Percentiles rank a stretch among this genome's conserved stretches.
These are phyloP conservation scores for Exocentrus adspersus DNA, from an alignment of 2,888 invertebrate species.

Conservation along the genomic window DNA sequence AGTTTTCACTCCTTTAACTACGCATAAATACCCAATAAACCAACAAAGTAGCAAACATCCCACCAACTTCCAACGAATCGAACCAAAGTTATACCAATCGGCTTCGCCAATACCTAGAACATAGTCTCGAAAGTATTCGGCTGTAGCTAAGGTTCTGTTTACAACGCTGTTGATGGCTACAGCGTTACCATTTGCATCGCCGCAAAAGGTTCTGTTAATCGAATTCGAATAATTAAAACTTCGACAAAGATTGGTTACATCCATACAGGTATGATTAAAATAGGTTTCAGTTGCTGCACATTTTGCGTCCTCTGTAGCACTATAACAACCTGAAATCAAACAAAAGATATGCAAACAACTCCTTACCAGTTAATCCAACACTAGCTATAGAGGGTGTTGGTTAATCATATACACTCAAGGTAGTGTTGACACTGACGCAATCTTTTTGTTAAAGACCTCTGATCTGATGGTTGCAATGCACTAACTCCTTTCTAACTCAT, in stretches of 20 bases:
- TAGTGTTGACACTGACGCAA: too few relatives aligned
- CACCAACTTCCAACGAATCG: conserved; percentile 77
- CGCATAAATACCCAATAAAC: conserved; percentile 74
- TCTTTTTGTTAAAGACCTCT: too few relatives aligned
- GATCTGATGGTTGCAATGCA: too few relatives aligned
- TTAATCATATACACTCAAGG: too few relatives aligned
- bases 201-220: conserved; percentile 65
- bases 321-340: conserved; percentile 70
- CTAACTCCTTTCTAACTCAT: too few relatives aligned
- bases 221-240: conserved; percentile 59
- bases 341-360: too few relatives aligned
- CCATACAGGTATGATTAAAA: conserved; percentile 66
- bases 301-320: conserved; percentile 69
- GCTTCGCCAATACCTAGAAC: conserved; percentile 79
- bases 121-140: conserved; percentile 71
- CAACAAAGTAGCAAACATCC: conserved; percentile 75
- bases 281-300: conserved; percentile 68
- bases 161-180: conserved; percentile 66
- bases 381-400: too few relatives aligned
- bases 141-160: conserved; percentile 67
- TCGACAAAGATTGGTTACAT: conserved; percentile 66
- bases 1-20: conserved; percentile 78
- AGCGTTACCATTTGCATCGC: conserved; percentile 47
- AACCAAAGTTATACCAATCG: conserved; percentile 81
- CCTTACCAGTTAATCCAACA: too few relatives aligned